A percentile compares a stretch with the other conserved stretches of the same genome.
These are phyloP conservation scores for Gymnogyps californianus DNA, from an alignment of 2,113 vertebrate genomes.

Conservation along the genomic window DNA sequence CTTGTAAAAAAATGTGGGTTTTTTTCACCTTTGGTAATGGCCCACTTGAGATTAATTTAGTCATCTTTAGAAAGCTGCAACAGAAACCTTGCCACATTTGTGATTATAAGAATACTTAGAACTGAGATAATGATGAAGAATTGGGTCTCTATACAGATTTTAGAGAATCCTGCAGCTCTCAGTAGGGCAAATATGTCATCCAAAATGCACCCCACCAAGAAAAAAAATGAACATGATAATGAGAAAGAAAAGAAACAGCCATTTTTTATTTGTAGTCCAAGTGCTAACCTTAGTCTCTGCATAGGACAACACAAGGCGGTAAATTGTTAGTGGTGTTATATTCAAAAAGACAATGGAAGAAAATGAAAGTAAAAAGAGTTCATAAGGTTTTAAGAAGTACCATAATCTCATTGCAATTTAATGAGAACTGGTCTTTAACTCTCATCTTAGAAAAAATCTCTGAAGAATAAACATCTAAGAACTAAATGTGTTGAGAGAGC, in stretches of 20 bases:
- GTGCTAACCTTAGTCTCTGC: background rate
- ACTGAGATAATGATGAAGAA: background rate
- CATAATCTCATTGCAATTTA: background rate
- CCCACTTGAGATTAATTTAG: constrained; percentile 33
- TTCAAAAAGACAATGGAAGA: background rate
- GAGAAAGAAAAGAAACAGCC: background rate
- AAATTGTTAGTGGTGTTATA: background rate
- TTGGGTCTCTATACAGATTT: background rate
- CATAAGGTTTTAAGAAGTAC: background rate
- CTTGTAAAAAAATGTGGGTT: background rate
- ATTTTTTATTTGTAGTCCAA: background rate
- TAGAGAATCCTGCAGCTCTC: background rate
- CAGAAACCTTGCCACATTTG: background rate
- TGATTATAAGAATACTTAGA: constrained; percentile 15
- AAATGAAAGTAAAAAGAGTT: background rate
- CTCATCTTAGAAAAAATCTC: background rate
- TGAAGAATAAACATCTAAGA: background rate
- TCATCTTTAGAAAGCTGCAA: background rate
- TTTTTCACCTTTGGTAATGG: background rate
- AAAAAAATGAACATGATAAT: background rate
- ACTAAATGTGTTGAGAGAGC: background rate
- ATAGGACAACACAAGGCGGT: background rate
- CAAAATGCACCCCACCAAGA: background rate
- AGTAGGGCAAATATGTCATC: background rate
- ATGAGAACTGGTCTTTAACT: background rate